phyloP scores from a whole-genome alignment of 2,797 vertebrate species.

The Molossus molossus region DNA sequence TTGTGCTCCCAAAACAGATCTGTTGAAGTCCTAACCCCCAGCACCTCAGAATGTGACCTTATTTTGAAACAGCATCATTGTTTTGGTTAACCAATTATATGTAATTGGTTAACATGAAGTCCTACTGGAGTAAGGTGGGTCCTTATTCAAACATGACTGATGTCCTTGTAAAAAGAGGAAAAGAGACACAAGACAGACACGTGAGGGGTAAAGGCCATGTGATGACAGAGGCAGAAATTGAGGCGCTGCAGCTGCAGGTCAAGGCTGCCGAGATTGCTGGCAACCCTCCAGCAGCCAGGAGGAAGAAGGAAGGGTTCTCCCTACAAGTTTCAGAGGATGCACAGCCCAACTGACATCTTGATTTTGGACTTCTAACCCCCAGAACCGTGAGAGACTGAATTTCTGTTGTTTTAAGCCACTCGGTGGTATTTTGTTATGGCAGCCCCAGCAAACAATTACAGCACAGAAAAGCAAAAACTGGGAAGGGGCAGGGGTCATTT shows the following conservation, averaged over 20 bases:
- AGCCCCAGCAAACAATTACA: neutral
- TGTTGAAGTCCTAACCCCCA: neutral
- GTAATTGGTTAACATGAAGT: neutral
- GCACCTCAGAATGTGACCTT: neutral
- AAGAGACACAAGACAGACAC: neutral
- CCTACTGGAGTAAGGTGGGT: neutral
- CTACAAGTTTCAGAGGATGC: neutral
- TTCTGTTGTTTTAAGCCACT: slow-evolving; percentile 3
- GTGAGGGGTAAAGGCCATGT: neutral
- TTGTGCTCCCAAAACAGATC: neutral
- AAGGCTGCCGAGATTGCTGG: neutral
- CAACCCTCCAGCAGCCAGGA: neutral
- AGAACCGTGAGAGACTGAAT: neutral
- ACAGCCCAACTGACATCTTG: neutral
- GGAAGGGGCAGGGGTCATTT: neutral
- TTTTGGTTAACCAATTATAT: slow-evolving; percentile 16
- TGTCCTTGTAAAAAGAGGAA: neutral
- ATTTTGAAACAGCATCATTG: slow-evolving; percentile 3
- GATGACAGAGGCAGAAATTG: neutral
- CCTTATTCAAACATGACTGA: neutral
- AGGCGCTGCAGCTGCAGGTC: neutral
- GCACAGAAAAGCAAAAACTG: slow-evolving; percentile 26
- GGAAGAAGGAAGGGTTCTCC: neutral
- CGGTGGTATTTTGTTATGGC: neutral
- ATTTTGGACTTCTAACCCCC: neutral